These are phyloP conservation scores for Muntiacus muntjak DNA, from an alignment of 2,113 vertebrate species.

Conservation along the genomic window DNA sequence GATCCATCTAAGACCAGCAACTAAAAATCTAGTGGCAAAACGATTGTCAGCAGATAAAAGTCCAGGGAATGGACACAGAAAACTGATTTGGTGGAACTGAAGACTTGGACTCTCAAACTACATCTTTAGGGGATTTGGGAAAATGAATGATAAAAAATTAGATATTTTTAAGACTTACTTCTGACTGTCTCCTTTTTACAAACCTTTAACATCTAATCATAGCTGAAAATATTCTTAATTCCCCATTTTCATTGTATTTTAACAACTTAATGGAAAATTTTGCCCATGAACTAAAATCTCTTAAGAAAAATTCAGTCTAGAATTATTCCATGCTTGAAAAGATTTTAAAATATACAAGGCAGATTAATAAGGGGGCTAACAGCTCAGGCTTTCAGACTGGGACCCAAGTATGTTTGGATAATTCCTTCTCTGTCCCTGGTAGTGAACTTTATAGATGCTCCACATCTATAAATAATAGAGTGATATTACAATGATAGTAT, in stretches of 20 bases:
- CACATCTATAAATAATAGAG: not conserved
- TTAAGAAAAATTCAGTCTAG: not conserved
- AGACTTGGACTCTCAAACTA: not conserved
- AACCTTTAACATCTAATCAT: not conserved
- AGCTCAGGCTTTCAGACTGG: not conserved
- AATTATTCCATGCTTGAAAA: not conserved
- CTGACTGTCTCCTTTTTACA: not conserved
- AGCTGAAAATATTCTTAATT: slow-evolving; percentile 29
- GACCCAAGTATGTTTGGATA: not conserved
- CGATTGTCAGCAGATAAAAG: not conserved
- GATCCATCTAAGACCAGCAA: not conserved
- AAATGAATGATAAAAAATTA: not conserved
- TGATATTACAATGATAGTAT: not conserved
- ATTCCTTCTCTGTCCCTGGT: not conserved
- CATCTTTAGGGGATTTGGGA: not conserved
- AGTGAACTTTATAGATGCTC: not conserved
- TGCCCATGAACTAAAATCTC: not conserved
- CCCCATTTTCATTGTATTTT: slow-evolving; percentile 33
- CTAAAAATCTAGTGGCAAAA: not conserved
- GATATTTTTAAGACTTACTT: slow-evolving; percentile 23
- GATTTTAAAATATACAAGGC: not conserved
- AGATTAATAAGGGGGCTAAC: not conserved
- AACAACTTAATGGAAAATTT: slow-evolving; percentile 8
- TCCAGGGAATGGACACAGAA: not conserved
- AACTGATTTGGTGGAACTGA: rapidly evolving